These are phyloP conservation scores for Indri indri DNA, from an alignment of 2,113 vertebrate species.

Conservation along the genomic window DNA sequence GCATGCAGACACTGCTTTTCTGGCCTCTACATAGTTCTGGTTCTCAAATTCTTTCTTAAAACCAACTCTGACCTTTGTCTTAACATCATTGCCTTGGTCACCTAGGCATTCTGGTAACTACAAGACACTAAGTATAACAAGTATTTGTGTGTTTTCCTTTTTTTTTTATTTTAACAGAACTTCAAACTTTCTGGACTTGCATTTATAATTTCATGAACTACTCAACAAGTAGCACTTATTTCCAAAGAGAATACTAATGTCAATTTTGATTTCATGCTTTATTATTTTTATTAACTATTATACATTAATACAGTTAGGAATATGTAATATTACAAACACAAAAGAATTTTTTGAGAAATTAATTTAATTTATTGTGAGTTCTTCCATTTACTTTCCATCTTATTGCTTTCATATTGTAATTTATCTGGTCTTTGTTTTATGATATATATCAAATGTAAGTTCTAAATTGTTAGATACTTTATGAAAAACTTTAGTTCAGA, in stretches of 20 bases:
- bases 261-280: background rate
- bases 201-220: conserved; percentile 26
- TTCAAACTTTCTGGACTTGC: background rate
- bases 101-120: background rate
- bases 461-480: background rate
- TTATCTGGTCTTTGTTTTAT: background rate
- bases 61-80: background rate
- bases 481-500: conserved; percentile 18
- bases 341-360: background rate
- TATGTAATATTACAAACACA: background rate
- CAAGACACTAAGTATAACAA: background rate
- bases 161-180: background rate
- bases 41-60: background rate
- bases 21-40: background rate
- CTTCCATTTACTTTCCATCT: background rate
- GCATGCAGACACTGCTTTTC: background rate
- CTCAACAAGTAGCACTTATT: background rate
- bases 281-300: conserved; percentile 11
- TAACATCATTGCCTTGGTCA: background rate
- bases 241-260: background rate
- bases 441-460: background rate
- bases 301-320: background rate
- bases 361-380: background rate
- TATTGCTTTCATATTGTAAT: background rate
- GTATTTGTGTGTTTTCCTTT: background rate